Base-by-base conservation (phyloP, 1,140 invertebrate genomes). In the Drosophila prosaltans region DNA sequence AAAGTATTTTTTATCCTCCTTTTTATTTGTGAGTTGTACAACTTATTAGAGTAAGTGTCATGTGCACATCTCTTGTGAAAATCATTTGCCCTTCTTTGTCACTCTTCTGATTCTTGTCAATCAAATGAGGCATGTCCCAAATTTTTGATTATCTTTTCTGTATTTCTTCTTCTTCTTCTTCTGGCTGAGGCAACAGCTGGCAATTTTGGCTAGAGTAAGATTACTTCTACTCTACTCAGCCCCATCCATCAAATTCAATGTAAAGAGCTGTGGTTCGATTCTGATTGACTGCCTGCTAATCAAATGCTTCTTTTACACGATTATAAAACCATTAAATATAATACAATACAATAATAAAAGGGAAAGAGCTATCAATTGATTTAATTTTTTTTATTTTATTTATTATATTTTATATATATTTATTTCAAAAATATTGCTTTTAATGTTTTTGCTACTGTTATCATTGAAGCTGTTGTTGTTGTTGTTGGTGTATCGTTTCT, bases 231-330 rank as follows among this genome's bases (percentile, higher is more conserved):
- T 21, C 64, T 24, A 45, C 8, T 11, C 8, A 30, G 41, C 73
- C 58, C 66, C 82, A 86, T 86, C 82, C 73, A 86, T 86, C 82
- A 86, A 79, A 67, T 43, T 67, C 54, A 64, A 41, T 43, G 39
- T 26, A n/a, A 54, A 62, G 39, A 11, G 11, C 26, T 60, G 58
- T 32, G 36, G 54, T 58, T 21, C n/a, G 59, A 10, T 11, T 57
- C 36, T 55, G 72, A 59, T 65, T 81, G 82, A 66, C 82, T 79
- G 82, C 72, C 82, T 76, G 82, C 78, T 81, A 81, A 86, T 79
- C 82, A 85, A 85, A 85, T 54, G 78, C 59, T 63, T 63, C 60
- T 72, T 45, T 75, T 65, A 86, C 69, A 88, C 82, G 82, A 86
- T 86, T 86, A 86, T 80, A 86, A 82, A 86, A 74, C 64, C 82